Evolutionary conservation across 2,888 invertebrate genomes (phyloP).

Genomic region (Ennomos fuscantarius): DNA sequence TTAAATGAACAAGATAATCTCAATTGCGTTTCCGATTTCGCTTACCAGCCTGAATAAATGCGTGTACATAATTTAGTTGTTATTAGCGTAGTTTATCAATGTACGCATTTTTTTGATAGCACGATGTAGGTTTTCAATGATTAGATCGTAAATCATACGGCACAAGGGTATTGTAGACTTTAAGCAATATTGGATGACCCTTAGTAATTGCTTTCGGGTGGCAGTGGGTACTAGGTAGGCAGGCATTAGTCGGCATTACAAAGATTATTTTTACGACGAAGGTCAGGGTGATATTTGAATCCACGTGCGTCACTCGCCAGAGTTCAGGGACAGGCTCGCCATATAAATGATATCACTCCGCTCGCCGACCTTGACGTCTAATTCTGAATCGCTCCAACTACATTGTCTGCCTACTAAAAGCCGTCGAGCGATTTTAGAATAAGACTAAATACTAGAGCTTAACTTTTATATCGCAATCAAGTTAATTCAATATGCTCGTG

Average conservation of each 20-base stretch:
- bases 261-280: slow-evolving; percentile 71
- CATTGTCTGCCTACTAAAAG: slow-evolving; percentile 76
- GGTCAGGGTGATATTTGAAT: slow-evolving; percentile 79
- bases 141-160: slow-evolving; percentile 5
- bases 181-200: slow-evolving; percentile 35
- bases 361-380: slow-evolving; percentile 75
- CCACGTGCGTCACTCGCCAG: slow-evolving; percentile 77
- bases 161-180: slow-evolving; percentile 5
- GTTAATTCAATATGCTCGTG: slow-evolving; percentile 35
- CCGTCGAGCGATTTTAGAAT: slow-evolving; percentile 41
- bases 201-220: slow-evolving; percentile 41
- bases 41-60: slow-evolving; percentile 1
- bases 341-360: slow-evolving; percentile 80
- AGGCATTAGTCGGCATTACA: slow-evolving; percentile 58
- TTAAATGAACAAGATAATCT: slow-evolving; percentile 21
- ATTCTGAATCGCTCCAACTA: slow-evolving; percentile 78
- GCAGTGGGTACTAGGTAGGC: slow-evolving; percentile 29
- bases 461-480: slow-evolving; percentile 38
- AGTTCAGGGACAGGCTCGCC: slow-evolving; percentile 80
- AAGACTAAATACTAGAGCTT: slow-evolving; percentile 1
- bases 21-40: slow-evolving; percentile 21
- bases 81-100: slow-evolving; percentile 5
- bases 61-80: slow-evolving; percentile 6
- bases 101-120: slow-evolving; percentile 1
- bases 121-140: slow-evolving; percentile 2